These are phyloP conservation scores for Agonopterix arenella DNA, from an alignment of 2,888 invertebrate species.

Conservation along the genomic window DNA sequence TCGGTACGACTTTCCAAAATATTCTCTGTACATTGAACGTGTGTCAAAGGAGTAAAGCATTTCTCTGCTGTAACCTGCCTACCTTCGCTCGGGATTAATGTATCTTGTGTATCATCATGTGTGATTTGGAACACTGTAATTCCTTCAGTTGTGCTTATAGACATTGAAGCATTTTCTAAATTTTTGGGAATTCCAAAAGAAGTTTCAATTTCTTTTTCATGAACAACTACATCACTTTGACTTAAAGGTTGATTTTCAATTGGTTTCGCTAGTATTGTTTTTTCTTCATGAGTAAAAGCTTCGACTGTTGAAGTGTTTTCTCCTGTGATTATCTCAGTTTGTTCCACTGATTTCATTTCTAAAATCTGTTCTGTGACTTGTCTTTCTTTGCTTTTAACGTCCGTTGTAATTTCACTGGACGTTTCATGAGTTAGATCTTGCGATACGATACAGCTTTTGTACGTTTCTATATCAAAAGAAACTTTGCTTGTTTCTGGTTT, in stretches of 20 bases:
- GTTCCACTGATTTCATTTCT: slow-evolving; percentile 41
- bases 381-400: slow-evolving; percentile 36
- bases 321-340: slow-evolving; percentile 38
- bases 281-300: slow-evolving; percentile 18
- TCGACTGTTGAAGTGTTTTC: slow-evolving; percentile 35
- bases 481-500: slow-evolving; percentile 32
- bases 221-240: slow-evolving; percentile 38
- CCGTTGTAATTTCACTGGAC: slow-evolving; percentile 47
- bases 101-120: slow-evolving; percentile 41
- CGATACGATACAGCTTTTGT: slow-evolving; percentile 37
- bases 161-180: slow-evolving; percentile 35
- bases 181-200: slow-evolving; percentile 23
- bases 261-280: slow-evolving; percentile 24
- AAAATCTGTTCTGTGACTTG: slow-evolving; percentile 46
- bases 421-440: slow-evolving; percentile 57
- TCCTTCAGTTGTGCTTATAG: slow-evolving; percentile 40
- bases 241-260: slow-evolving; percentile 37
- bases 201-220: slow-evolving; percentile 43
- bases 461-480: slow-evolving; percentile 34
- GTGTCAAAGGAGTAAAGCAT: slow-evolving; percentile 43
- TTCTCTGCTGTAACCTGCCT: slow-evolving; percentile 42
- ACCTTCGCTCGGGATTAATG: slow-evolving; percentile 27
- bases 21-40: slow-evolving; percentile 57
- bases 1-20: slow-evolving; percentile 38
- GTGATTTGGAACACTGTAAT: slow-evolving; percentile 51